These are phyloP conservation scores for Archips crataeganus DNA, from an alignment of 2,888 invertebrate species.

Conservation along the genomic window DNA sequence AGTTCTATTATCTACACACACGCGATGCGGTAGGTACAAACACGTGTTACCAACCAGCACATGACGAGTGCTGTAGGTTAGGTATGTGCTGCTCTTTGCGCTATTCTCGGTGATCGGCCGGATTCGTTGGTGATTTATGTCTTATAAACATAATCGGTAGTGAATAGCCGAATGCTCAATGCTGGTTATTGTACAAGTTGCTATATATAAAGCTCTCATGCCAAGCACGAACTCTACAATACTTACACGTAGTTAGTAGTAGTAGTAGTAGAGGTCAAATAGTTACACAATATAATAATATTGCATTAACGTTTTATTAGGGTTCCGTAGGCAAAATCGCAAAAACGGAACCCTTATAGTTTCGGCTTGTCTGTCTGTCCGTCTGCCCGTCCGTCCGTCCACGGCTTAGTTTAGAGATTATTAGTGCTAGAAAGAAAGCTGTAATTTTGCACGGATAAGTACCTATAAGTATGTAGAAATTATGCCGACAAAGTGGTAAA, in stretches of 20 bases:
- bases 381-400: too few relatives aligned
- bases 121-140: constrained; percentile 72
- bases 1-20: constrained; percentile 1
- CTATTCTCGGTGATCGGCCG: constrained; percentile 64
- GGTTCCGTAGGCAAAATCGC: too few relatives aligned
- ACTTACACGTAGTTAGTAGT: neutral
- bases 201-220: constrained; percentile 64
- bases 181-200: constrained; percentile 66
- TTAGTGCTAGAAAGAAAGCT: too few relatives aligned
- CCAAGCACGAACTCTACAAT: neutral
- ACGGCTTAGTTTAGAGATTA: too few relatives aligned
- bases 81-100: constrained; percentile 43
- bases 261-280: neutral
- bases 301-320: constrained; percentile 7
- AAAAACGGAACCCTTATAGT: too few relatives aligned
- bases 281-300: neutral
- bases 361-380: too few relatives aligned
- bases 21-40: neutral
- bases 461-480: too few relatives aligned
- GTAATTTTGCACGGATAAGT: too few relatives aligned
- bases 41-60: neutral
- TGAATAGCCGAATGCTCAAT: constrained; percentile 59
- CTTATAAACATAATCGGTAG: constrained; percentile 75
- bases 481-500: too few relatives aligned
- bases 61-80: constrained; percentile 4